Evolutionary conservation across 2,888 invertebrate genomes (phyloP).

Genomic region (Trachelus iudaicus): DNA sequence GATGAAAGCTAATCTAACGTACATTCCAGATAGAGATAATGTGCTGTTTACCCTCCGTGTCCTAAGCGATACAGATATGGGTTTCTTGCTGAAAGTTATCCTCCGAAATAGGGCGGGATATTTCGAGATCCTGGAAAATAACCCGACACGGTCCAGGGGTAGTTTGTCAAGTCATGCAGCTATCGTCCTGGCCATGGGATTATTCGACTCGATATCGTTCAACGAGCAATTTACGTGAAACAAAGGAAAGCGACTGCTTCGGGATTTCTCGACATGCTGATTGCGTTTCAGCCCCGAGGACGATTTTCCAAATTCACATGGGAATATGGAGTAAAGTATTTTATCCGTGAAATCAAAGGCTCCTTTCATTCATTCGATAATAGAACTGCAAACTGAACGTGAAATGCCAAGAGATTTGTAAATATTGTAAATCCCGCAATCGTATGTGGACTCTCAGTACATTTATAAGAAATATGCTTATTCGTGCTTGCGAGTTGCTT

Average conservation of each 20-base stretch:
- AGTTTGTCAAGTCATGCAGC: background rate
- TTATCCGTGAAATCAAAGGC: background rate
- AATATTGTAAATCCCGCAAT: background rate
- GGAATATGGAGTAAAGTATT: background rate
- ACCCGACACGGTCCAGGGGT: background rate
- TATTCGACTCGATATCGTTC: background rate
- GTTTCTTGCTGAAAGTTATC: background rate
- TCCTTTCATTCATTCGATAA: background rate
- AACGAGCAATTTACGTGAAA: background rate
- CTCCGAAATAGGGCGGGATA: background rate
- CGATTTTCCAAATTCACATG: background rate
- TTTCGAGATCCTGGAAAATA: background rate
- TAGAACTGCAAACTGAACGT: background rate
- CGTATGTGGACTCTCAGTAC: background rate
- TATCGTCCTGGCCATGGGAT: background rate
- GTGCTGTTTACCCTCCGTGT: background rate
- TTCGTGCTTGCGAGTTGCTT: background rate
- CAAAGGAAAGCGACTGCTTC: background rate
- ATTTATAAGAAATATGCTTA: background rate
- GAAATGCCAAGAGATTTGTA: background rate
- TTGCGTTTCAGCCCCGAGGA: background rate
- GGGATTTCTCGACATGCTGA: background rate
- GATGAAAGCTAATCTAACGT: background rate
- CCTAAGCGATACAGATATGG: background rate
- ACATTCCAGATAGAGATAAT: background rate